Evolutionary conservation across 2,113 vertebrate genomes (phyloP), one percentile per base, ranked within the genome.

Genomic region (Abramis brama): DNA sequence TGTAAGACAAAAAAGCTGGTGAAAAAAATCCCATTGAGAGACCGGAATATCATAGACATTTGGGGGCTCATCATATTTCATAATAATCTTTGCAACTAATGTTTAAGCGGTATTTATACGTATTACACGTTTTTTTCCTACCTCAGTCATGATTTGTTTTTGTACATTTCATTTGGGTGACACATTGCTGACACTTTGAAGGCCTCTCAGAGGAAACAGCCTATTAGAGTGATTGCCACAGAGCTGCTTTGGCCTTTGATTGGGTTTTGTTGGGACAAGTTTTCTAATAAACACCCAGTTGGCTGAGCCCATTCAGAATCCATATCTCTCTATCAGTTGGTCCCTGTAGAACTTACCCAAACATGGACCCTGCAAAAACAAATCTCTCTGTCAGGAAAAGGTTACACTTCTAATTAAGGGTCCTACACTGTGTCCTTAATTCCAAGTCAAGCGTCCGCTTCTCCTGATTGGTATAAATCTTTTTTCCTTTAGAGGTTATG

Each of bases 211-310:
- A 90, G 92, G 90, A 92, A 93, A 91, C 91, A 91, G 86, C 85
- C 89, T 88, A 92, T 92, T 94, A 94, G 93, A 93, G 92, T 90
- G 90, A 93, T 88, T 89, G 85, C 62, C 86, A 88, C 82, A 11
- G 11, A 90, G 85, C 89, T 89, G 50, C 86, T 89, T 90, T 92
- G 92, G 91, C 88, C 89, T 94, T 94, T 94, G 94, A 95, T 95
- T 95, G 90, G 93, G 92, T 94, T 94, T 94, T 94, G 94, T 95
- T 96, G 95, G 92, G 95, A 94, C 93, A 92, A 92, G 93, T 93
- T 93, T 89, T 87, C 94, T 93, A 96, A 97, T 97, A 97, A 97
- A 97, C 95, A 91, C 93, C 91, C 94, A 94, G 94, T 92, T 93
- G 91, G 93, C 93, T 91, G 90, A 91, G 94, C 91, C 91, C 89